Evolutionary conservation across 2,797 vertebrate genomes (phyloP).

Genomic region (Lycodopsis pacificus): DNA sequence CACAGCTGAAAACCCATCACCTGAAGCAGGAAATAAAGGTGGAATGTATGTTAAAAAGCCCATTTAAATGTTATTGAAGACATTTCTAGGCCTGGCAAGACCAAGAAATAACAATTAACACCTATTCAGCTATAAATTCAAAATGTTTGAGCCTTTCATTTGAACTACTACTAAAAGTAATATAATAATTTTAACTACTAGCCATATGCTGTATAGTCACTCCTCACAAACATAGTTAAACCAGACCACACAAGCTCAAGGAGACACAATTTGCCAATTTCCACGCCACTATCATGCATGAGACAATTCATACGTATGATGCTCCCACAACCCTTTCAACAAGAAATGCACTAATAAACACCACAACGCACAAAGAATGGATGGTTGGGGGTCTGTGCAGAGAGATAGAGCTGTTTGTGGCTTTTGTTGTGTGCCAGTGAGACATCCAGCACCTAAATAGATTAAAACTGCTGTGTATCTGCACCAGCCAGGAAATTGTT

Average conservation of each 20-base stretch:
- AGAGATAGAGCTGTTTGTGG: constrained; percentile 68
- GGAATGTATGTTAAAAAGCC: constrained; percentile 8
- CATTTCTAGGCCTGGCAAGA: constrained; percentile 2
- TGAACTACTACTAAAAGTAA: constrained; percentile 2
- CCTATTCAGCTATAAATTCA: constrained; percentile 23
- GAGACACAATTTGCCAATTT: constrained; percentile 66
- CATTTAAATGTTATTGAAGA: not conserved
- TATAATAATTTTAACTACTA: constrained; percentile 20
- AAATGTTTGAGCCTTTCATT: constrained; percentile 24
- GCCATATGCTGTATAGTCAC: constrained; percentile 21
- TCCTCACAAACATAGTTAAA: constrained; percentile 44
- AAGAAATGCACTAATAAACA: constrained; percentile 57
- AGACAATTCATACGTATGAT: constrained; percentile 47
- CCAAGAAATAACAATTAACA: constrained; percentile 18
- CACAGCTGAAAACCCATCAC: constrained; percentile 12
- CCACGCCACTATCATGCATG: constrained; percentile 68
- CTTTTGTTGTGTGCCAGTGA: constrained; percentile 72
- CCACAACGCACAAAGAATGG: constrained; percentile 34
- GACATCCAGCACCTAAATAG: constrained; percentile 68
- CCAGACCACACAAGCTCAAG: constrained; percentile 45
- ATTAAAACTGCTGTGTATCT: constrained; percentile 72
- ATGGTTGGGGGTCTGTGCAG: constrained; percentile 52
- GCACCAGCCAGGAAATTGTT: constrained; percentile 70
- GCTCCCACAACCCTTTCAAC: constrained; percentile 58
- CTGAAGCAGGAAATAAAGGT: constrained; percentile 15